Conservation (phyloP, 2,113 vertebrate species). For the Corythoichthys haematopterus region DNA sequence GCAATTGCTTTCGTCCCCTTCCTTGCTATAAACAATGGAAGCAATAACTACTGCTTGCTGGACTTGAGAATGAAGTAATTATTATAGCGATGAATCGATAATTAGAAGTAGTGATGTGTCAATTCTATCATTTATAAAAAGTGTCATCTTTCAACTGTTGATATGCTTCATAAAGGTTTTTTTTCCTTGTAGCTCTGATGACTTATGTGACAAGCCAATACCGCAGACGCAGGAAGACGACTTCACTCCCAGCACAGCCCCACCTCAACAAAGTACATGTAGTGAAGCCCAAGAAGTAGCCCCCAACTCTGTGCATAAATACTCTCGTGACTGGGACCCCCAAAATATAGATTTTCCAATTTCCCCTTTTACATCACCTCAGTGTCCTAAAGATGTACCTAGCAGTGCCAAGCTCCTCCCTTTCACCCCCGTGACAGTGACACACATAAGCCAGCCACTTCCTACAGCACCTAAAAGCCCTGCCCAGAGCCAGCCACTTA, state of each 20-base stretch:
- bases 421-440: not conserved
- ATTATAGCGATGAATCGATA: too few relatives aligned
- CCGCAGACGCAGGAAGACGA: slow-evolving; percentile 16
- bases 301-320: not conserved
- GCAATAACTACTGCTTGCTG: not conserved
- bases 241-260: not conserved
- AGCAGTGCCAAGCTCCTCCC: not conserved
- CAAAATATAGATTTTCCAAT: not conserved
- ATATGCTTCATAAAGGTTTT: not conserved
- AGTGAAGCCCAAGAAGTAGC: not conserved
- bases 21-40: not conserved
- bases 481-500: not conserved
- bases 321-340: not conserved
- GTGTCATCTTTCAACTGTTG: not conserved
- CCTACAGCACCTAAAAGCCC: slow-evolving; percentile 4
- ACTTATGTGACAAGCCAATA: slow-evolving; percentile 42
- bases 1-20: not conserved
- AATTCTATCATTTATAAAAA: not conserved
- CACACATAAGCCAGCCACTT: slow-evolving; percentile 34
- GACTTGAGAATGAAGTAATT: not conserved
- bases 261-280: not conserved
- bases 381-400: not conserved
- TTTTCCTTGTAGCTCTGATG: slow-evolving; percentile 51
- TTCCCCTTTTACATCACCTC: not conserved
- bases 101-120: not conserved